Evolutionary conservation across 1,140 invertebrate genomes (phyloP).

Genomic region (Drosophila carrolli): DNA sequence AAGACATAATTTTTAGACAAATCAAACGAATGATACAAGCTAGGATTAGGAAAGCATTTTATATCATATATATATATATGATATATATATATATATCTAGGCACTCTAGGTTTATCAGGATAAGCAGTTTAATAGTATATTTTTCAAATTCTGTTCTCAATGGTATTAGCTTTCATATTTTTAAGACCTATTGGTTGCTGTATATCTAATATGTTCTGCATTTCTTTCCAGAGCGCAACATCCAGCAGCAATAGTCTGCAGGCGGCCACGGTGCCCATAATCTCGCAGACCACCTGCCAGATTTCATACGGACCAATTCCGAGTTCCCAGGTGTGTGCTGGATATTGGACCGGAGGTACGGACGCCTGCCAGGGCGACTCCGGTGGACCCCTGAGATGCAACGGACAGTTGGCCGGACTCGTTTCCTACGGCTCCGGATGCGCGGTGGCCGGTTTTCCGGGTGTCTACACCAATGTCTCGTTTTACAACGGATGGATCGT

Average conservation of each 20-base stretch:
- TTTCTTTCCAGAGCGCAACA: slow-evolving; percentile 14
- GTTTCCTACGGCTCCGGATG: slow-evolving; percentile 87
- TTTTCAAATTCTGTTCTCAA: too few species aligned
- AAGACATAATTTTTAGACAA: too few species aligned
- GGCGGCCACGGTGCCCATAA: slow-evolving; percentile 40
- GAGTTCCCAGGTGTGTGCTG: slow-evolving; percentile 57
- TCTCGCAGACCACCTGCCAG: slow-evolving; percentile 32
- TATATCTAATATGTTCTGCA: background rate
- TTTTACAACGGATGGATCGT: slow-evolving; percentile 86
- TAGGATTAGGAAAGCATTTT: too few species aligned
- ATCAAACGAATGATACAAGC: too few species aligned
- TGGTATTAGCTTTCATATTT: too few species aligned
- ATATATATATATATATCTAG: too few species aligned
- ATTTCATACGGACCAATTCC: slow-evolving; percentile 22
- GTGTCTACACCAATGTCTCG: slow-evolving; percentile 88
- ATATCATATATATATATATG: too few species aligned
- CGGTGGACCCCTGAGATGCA: slow-evolving; percentile 72
- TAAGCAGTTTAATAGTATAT: too few species aligned
- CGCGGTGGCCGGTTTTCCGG: slow-evolving; percentile 85
- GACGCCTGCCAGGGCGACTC: slow-evolving; percentile 84
- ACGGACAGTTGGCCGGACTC: slow-evolving; percentile 84
- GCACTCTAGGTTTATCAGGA: too few species aligned
- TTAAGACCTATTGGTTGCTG: too few species aligned
- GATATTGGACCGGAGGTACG: slow-evolving; percentile 46
- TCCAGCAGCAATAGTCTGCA: slow-evolving; percentile 36